Evolutionary conservation across 2,888 invertebrate genomes (phyloP), one percentile per base, ranked within the genome.

Genomic region (Troides helena): DNA sequence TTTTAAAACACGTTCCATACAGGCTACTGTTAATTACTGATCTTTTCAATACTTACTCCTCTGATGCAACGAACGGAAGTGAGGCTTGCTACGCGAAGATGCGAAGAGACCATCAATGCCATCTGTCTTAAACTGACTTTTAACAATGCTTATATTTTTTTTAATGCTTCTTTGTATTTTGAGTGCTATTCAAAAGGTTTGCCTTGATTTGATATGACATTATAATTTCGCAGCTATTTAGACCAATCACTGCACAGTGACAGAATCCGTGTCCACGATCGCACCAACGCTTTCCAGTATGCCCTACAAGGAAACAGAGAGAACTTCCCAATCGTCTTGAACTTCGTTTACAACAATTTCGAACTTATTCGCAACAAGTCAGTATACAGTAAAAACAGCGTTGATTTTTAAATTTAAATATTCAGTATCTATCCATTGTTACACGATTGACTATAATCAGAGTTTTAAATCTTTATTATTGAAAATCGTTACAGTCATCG

Each of bases 301-400:
- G 94, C 95, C 0, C 92, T 94, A 36, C 88, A 89, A 63, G 93
- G 93, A 69, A 94, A 94, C 79, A 83, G 80, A 12, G 92, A 93
- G 75, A 95, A 95, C 73, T 80, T 94, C 14, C 81, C 84, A 0
- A 79, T 88, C 1, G 94, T 94, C 0, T 90, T 94, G 4, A 78
- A 91, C 17, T 94, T 95, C 82, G 82, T 95, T 0, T 86, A 81
- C 56, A 17, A 71, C 0, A 83, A 88, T 75, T 82, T 79, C 62
- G 68, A 53, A 0, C 71, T 62, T 1, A 88, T 91, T n/a, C 81
- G 82, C 53, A 67, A 73, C 2, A 74, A 73, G 92, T 92, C 78
- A 84, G 87, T 77, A 67, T 10, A 5, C 2, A n/a, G n/a, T 30
- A 30, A 30, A 4, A 30, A 30, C 30, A 30, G 3, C 12, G 12